A percentile compares a stretch with the other conserved stretches of the same genome.
Conservation (phyloP, 1,140 invertebrate genomes). For the Phocides pigmalion region DNA sequence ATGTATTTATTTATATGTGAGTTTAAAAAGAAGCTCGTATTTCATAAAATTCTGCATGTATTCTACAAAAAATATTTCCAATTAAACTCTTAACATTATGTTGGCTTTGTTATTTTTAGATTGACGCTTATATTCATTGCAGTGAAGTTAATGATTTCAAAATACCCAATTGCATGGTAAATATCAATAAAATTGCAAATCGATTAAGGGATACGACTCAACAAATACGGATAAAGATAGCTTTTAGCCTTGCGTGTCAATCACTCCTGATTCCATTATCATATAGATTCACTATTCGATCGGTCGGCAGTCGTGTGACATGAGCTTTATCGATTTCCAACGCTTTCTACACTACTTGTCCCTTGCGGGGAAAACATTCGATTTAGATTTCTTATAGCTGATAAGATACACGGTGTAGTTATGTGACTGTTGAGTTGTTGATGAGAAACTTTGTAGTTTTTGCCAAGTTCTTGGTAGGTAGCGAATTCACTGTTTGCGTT, state of each 20-base stretch:
- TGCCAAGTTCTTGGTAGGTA: background rate
- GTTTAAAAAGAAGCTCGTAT: too few relatives aligned
- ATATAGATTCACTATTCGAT: constrained; percentile 9
- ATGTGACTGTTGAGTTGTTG: background rate
- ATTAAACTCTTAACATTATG: too few relatives aligned
- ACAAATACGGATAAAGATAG: background rate
- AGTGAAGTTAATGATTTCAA: too few relatives aligned
- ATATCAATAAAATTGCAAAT: background rate
- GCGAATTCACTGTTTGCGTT: too few relatives aligned
- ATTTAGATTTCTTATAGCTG: constrained; percentile 1
- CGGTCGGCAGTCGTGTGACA: background rate
- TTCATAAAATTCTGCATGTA: too few relatives aligned
- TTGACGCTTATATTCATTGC: too few relatives aligned
- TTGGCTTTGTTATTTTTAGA: too few relatives aligned
- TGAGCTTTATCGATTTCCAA: constrained; percentile 1
- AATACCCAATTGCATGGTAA: too few relatives aligned
- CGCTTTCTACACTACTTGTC: constrained; percentile 5
- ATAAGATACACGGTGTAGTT: background rate
- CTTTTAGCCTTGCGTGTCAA: constrained; percentile 4
- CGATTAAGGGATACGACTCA: background rate
- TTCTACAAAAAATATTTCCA: too few relatives aligned
- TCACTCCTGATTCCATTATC: constrained; percentile 12
- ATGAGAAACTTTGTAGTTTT: background rate
- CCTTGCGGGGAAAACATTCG: constrained; percentile 2
- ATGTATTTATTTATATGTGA: too few relatives aligned